These are phyloP conservation scores for Lutraria lutraria DNA, from an alignment of 2,888 invertebrate genomes.

Conservation along the genomic window DNA sequence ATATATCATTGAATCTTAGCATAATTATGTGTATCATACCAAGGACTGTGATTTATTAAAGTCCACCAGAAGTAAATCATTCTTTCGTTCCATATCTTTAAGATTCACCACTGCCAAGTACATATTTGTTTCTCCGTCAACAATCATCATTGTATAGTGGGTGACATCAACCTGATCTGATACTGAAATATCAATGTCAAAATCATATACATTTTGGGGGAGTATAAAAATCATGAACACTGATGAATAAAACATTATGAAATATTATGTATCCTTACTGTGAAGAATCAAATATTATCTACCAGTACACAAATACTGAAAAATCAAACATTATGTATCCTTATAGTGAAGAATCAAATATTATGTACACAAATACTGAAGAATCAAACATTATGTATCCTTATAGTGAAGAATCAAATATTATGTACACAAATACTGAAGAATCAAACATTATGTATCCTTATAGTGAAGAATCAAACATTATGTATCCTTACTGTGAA, in stretches of 20 bases:
- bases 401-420: not conserved
- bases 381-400: not conserved
- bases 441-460: not conserved
- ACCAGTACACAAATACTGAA: too few relatives aligned
- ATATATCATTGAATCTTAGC: too few relatives aligned
- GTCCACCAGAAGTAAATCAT: slow-evolving; percentile 31
- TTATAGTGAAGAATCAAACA: not conserved
- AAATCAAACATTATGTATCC: too few relatives aligned
- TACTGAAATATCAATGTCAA: slow-evolving; percentile 35
- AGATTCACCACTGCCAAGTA: slow-evolving; percentile 43
- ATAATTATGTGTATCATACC: not conserved
- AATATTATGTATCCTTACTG: too few relatives aligned
- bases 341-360: too few relatives aligned
- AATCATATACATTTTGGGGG: not conserved
- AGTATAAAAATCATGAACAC: not conserved
- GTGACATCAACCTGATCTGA: slow-evolving; percentile 35
- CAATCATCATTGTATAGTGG: slow-evolving; percentile 62
- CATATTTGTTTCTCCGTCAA: slow-evolving; percentile 58
- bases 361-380: too few relatives aligned
- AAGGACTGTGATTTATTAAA: slow-evolving; percentile 31
- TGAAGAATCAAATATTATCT: too few relatives aligned
- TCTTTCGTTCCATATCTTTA: slow-evolving; percentile 22
- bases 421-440: not conserved
- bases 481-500: not conserved
- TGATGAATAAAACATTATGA: not conserved